Conservation (phyloP, 2,797 vertebrate genomes). For the Rhynchotus rufescens region DNA sequence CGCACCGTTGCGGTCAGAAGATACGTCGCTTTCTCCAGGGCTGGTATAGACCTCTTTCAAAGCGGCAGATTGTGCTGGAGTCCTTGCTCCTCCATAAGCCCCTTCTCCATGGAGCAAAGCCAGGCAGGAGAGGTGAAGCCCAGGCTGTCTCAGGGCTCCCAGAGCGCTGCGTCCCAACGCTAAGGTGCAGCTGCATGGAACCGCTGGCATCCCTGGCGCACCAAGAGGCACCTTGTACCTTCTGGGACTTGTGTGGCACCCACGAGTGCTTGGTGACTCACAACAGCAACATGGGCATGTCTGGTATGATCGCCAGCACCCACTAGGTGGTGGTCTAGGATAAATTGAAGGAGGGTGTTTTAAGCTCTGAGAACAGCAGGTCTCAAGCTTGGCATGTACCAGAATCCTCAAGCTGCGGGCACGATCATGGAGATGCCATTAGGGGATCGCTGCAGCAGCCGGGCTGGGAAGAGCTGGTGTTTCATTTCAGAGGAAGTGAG, state of each 20-base stretch:
- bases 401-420: not conserved
- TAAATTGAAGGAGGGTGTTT: not conserved
- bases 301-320: not conserved
- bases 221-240: not conserved
- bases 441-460: not conserved
- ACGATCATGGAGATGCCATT: not conserved
- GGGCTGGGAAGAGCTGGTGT: not conserved
- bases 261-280: not conserved
- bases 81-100: not conserved
- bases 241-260: not conserved
- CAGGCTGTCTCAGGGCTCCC: not conserved
- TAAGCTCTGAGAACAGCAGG: not conserved
- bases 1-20: not conserved
- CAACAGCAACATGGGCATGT: not conserved
- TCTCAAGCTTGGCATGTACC: not conserved
- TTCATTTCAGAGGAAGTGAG: not conserved
- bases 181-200: not conserved
- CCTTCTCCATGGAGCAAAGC: not conserved
- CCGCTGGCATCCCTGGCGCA: not conserved
- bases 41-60: not conserved
- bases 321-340: conserved; percentile 18
- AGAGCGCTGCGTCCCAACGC: not conserved
- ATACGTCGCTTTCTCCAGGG: not conserved
- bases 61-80: not conserved
- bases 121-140: too few relatives aligned